phyloP scores from a whole-genome alignment of 2,113 vertebrate genomes.

The Carlito syrichta region DNA sequence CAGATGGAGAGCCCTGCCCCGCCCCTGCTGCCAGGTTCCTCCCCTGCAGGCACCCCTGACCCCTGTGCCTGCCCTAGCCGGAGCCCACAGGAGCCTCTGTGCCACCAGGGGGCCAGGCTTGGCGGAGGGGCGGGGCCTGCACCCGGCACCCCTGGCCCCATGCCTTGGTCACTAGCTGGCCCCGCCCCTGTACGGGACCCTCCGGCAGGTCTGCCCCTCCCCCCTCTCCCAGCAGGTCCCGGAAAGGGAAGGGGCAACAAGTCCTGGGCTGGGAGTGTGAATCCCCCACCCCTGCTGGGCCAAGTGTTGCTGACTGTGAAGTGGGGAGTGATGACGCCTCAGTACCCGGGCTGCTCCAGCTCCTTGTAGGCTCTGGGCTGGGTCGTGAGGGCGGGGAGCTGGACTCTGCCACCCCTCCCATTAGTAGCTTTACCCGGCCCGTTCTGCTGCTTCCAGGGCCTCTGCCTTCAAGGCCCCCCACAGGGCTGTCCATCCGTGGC shows the following conservation, averaged over 20 bases:
- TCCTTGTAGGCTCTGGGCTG: not conserved
- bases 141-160: not conserved
- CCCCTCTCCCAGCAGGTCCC: not conserved
- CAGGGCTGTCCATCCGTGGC: not conserved
- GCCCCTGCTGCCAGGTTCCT: not conserved
- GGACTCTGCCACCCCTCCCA: not conserved
- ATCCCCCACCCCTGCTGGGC: not conserved
- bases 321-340: not conserved
- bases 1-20: not conserved
- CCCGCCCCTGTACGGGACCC: not conserved
- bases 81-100: not conserved
- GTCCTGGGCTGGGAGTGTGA: not conserved
- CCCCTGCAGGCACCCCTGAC: not conserved
- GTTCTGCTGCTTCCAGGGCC: conserved; percentile 50
- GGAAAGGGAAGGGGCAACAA: not conserved
- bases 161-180: not conserved
- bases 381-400: not conserved
- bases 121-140: not conserved
- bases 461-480: not conserved
- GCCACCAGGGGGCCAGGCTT: not conserved
- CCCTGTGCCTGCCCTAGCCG: not conserved
- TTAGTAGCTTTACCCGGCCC: conserved; percentile 53
- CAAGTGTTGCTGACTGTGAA: conserved; percentile 5
- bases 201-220: not conserved
- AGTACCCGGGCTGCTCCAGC: not conserved